Conservation (phyloP, 2,797 vertebrate genomes). For the Lacerta bilineata region DNA sequence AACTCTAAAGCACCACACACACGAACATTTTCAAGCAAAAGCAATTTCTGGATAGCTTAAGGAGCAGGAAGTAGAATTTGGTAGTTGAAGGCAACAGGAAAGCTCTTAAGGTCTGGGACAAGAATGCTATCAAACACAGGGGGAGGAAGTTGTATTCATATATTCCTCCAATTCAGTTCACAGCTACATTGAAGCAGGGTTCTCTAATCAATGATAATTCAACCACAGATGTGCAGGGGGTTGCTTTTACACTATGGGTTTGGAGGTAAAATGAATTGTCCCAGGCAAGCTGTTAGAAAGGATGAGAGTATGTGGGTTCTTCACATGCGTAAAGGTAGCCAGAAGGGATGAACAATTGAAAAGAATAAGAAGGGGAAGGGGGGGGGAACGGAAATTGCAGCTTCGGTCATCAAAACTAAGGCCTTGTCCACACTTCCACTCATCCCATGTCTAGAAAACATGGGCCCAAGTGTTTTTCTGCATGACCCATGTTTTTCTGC, state of each 20-base stretch:
- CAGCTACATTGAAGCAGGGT: background rate
- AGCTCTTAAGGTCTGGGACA: background rate
- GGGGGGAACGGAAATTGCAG: background rate
- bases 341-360: background rate
- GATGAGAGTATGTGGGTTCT: background rate
- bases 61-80: background rate
- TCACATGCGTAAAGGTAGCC: background rate
- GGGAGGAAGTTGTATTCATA: background rate
- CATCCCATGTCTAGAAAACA: no score
- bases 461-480: no score
- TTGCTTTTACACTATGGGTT: background rate
- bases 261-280: background rate
- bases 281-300: background rate
- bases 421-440: no score
- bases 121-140: background rate
- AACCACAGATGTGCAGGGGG: no score
- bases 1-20: background rate
- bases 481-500: no score
- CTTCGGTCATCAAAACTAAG: background rate
- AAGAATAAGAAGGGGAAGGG: background rate
- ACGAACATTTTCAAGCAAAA: background rate
- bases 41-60: background rate
- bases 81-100: fast-evolving
- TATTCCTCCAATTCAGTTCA: background rate
- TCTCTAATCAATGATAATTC: background rate